phyloP scores from a whole-genome alignment of 2,797 vertebrate genomes.

The Argya squamiceps region DNA sequence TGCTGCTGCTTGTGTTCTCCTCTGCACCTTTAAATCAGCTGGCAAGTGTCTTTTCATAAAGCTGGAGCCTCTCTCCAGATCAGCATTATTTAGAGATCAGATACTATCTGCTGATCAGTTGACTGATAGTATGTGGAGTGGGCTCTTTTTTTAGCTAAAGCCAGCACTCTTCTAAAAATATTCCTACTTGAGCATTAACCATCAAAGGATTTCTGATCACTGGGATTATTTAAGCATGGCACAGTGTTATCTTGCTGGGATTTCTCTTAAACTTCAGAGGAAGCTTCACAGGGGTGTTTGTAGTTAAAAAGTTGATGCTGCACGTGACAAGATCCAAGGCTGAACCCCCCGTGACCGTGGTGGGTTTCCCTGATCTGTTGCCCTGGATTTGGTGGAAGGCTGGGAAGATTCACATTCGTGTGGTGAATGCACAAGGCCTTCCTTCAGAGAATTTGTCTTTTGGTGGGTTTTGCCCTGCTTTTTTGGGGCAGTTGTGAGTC shows the following conservation, averaged over 20 bases:
- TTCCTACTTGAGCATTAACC: neutral
- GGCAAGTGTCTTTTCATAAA: neutral
- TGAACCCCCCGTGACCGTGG: accelerated
- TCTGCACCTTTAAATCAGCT: neutral
- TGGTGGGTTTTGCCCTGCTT: neutral
- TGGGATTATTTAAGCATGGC: neutral
- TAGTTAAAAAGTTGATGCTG: neutral
- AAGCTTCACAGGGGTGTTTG: neutral
- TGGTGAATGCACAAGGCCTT: neutral
- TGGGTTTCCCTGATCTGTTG: neutral
- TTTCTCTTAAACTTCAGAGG: neutral
- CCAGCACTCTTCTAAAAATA: neutral
- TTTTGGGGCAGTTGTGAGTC: neutral
- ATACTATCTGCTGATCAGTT: neutral
- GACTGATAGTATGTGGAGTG: neutral
- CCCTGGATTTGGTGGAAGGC: neutral
- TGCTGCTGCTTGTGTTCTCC: neutral
- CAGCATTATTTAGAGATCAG: neutral
- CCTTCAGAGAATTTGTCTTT: accelerated
- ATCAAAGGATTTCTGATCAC: neutral
- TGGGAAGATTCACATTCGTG: neutral
- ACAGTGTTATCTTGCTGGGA: neutral
- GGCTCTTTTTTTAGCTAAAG: neutral
- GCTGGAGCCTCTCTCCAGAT: neutral
- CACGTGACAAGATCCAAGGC: neutral